Evolutionary conservation across 1,140 invertebrate genomes (phyloP), one percentile per base, ranked within the genome.

Genomic region (Anastatus disparis): DNA sequence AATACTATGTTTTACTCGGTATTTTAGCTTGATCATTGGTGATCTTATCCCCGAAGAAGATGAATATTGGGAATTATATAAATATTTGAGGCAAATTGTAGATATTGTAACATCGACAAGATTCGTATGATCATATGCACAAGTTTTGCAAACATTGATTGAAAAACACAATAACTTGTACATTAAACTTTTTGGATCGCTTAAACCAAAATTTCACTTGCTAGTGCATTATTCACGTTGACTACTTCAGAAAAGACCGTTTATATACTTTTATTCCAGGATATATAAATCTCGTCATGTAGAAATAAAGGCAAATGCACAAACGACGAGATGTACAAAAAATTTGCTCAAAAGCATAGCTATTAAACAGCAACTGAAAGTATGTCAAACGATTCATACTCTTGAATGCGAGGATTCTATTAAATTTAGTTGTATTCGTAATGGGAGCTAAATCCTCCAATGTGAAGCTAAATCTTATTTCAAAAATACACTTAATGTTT

Each of bases 121-220:
- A 50, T 52, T 74, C 20, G 64, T 46, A 27, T 24, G 38, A 55
- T 9, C 40, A 27, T 50, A 71, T 50, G 42, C 69, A 31, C 3
- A 8, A 40, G 29, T 38, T 46, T n/a, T 74, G n/a, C 3, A 50
- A 31, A 10, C 53, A 2, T 48, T 72, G 2, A 59, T 75, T 26
- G 26, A 46, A 63, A 71, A 71, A 64, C 53, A 70, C 53, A 70
- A 73, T 59, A 27, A 12, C 6, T 46, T 62, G 22, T 75, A 68
- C 38, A 24, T 73, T 0, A 31, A 71, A 63, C 64, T 70, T 26
- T 73, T 70, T 58, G 67, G 52, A 0, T 2, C 55, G 1, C 42
- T 74, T 9, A 74, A 74, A 29, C 70, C 73, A 0, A 74, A 71
- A 55, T 64, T 71, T 56, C 71, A 75, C 40, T 31, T 75, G n/a